Evolutionary conservation across 2,797 vertebrate species (phyloP).

Genomic region (Gallinago stenura): DNA sequence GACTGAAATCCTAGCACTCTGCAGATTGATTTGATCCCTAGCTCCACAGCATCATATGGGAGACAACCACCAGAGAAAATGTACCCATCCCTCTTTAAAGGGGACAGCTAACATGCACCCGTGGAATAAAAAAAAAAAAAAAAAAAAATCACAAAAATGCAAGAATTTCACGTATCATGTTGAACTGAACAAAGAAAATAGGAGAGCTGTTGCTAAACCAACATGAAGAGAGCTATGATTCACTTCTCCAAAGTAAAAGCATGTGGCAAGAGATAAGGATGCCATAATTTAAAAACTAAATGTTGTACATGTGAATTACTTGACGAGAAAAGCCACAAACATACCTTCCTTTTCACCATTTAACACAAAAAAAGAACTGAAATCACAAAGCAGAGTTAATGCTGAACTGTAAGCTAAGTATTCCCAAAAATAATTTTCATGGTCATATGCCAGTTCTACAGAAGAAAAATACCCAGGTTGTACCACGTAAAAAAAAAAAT

Average conservation of each 20-base stretch:
- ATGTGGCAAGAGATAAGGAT: background rate
- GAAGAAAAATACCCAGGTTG: background rate
- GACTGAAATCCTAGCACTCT: background rate
- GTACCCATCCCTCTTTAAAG: background rate
- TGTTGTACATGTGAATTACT: background rate
- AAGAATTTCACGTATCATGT: background rate
- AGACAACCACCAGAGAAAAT: background rate
- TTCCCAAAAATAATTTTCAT: constrained; percentile 40
- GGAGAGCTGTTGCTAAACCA: background rate
- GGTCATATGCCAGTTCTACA: background rate
- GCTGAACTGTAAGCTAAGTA: background rate
- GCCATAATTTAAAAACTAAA: background rate
- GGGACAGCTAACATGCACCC: background rate
- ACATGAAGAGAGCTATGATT: background rate
- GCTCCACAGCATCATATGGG: background rate
- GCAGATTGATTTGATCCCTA: background rate
- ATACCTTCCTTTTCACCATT: background rate
- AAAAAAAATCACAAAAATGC: background rate
- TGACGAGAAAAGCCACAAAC: background rate
- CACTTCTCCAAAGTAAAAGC: background rate
- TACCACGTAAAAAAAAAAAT: rapidly evolving
- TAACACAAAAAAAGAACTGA: background rate
- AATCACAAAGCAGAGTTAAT: constrained; percentile 14
- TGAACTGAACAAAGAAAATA: background rate
- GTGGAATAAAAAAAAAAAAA: background rate